A percentile compares a stretch with the other conserved stretches of the same genome.
These are phyloP conservation scores for Bombus pascuorum DNA, from an alignment of 1,140 invertebrate genomes.

Conservation along the genomic window DNA sequence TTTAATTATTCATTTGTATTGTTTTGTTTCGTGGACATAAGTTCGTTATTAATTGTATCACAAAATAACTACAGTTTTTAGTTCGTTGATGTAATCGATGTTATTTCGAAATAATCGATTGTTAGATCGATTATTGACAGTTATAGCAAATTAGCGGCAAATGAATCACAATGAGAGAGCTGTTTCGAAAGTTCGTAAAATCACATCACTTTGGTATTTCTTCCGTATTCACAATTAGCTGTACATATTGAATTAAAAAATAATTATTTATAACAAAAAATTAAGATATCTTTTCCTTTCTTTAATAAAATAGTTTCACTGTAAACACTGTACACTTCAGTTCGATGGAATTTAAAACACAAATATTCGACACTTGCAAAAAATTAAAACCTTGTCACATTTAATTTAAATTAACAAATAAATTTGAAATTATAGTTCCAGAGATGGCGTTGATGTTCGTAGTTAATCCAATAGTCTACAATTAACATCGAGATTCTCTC, in stretches of 20 bases:
- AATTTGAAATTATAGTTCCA: neutral
- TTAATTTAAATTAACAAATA: neutral
- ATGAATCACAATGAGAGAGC: too few relatives aligned
- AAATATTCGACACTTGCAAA: neutral
- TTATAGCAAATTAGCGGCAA: neutral
- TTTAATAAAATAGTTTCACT: neutral
- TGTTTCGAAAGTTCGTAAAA: neutral
- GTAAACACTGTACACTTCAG: neutral
- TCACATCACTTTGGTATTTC: neutral
- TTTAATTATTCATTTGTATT: neutral
- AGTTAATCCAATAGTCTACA: neutral
- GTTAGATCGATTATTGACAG: neutral
- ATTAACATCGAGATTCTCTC: neutral
- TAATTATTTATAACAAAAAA: too few relatives aligned
- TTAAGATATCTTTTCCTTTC: neutral
- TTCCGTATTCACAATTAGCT: neutral
- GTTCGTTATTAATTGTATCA: constrained; percentile 6
- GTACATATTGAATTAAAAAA: neutral
- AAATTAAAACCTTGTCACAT: neutral
- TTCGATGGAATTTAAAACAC: neutral
- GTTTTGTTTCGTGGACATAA: too few relatives aligned
- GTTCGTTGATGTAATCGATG: neutral
- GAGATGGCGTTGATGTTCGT: too few relatives aligned
- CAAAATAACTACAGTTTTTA: neutral
- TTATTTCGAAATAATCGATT: neutral